Evolutionary conservation across 2,797 vertebrate species (phyloP).

Genomic region (Argyrosomus regius): DNA sequence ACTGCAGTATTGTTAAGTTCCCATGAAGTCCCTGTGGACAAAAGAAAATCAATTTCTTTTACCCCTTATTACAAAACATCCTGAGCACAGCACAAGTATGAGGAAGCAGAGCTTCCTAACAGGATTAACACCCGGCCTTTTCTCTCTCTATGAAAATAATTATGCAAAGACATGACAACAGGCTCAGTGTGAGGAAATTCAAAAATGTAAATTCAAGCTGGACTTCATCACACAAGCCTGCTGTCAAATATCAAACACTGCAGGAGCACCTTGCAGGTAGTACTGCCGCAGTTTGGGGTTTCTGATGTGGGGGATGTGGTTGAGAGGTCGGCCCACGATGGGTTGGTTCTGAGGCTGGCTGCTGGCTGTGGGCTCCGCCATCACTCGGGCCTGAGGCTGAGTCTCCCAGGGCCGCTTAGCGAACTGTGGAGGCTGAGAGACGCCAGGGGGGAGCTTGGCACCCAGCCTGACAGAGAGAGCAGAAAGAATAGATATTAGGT

Average conservation of each 20-base stretch:
- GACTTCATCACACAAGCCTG: background rate
- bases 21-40: slow-evolving; percentile 66
- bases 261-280: slow-evolving; percentile 84
- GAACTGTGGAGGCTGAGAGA: slow-evolving; percentile 81
- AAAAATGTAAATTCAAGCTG: slow-evolving; percentile 38
- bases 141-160: slow-evolving; percentile 33
- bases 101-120: slow-evolving; percentile 23
- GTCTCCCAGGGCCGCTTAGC: slow-evolving; percentile 75
- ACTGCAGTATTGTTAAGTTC: slow-evolving; percentile 55
- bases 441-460: slow-evolving; percentile 81
- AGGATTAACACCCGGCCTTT: background rate
- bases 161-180: slow-evolving; percentile 28
- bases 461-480: slow-evolving; percentile 75
- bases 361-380: slow-evolving; percentile 42
- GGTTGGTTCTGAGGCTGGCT: slow-evolving; percentile 50
- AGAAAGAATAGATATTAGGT: background rate
- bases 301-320: slow-evolving; percentile 85
- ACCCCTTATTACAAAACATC: slow-evolving; percentile 5
- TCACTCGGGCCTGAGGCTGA: slow-evolving; percentile 45
- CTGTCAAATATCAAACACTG: background rate
- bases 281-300: slow-evolving; percentile 88
- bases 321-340: slow-evolving; percentile 63
- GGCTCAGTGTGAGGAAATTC: background rate
- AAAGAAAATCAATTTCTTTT: background rate
- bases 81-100: background rate